Base-by-base conservation (phyloP, 2,797 vertebrate genomes). In the Lophotriccus pileatus region DNA sequence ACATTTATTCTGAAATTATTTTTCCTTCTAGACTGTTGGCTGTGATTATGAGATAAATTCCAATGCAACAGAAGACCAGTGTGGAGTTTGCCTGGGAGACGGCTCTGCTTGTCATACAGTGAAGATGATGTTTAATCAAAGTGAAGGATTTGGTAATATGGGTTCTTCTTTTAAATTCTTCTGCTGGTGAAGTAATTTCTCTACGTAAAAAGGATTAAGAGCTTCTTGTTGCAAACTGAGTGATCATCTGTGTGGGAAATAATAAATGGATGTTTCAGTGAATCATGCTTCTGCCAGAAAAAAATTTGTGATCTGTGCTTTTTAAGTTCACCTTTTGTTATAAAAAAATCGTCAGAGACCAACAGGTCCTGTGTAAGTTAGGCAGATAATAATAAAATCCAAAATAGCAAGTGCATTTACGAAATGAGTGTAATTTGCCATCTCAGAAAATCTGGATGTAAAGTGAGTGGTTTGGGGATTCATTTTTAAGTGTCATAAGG, bases 41-140 rank as follows among this genome's bases (percentile, higher is more conserved):
- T 99, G 99, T 96, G 99, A 99, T 98, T 99, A 98, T 77, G 99
- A 99, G 89, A 99, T 99, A 17, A 98, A 99, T 94, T 99, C 99
- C n/a, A 99, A 98, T 0, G 99, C 99, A 6, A 98, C 98, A 19
- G 99, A 99, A 96, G 99, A 99, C 89, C 98, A 98, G 59, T 99
- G 99, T 36, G 99, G 99, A 8, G 98, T 99, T 74, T 99, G 99
- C 95, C 97, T 99, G 32, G 99, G 99, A 34, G 98, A 99, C 0
- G 98, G 99, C 74, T 99, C 98, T 79, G 98, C 98, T 96, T 99
- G 99, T 95, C 98, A 92, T 95, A 99, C 98, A 0, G 97, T 99
- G 94, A 98, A 97, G 76, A 98, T 98, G 97, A 96, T 95, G 20
- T 99, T 99, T 96, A 98, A 98, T 88, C 98, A 98, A 90, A 98